These are phyloP conservation scores for Lycaena phlaeas DNA, from an alignment of 2,888 invertebrate species.

Conservation along the genomic window DNA sequence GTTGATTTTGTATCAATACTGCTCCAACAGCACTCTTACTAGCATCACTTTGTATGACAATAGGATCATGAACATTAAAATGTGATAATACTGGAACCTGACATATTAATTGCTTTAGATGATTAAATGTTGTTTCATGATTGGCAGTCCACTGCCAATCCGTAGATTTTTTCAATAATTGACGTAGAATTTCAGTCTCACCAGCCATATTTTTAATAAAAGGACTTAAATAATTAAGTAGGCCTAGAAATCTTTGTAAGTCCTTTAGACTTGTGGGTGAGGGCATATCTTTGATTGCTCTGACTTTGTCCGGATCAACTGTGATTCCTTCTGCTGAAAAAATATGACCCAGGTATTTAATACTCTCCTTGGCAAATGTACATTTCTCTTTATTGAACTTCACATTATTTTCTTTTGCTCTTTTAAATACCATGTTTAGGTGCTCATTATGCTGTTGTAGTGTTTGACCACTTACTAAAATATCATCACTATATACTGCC, in stretches of 20 bases:
- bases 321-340: constrained; percentile 8
- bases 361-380: constrained; percentile 13
- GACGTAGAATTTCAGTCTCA: constrained; percentile 6
- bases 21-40: constrained; percentile 6
- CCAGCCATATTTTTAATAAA: constrained; percentile 8
- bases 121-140: constrained; percentile 6
- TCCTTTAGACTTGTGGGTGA: constrained; percentile 10
- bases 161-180: constrained; percentile 13
- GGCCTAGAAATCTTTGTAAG: constrained; percentile 12
- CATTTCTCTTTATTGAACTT: constrained; percentile 18
- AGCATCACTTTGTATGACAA: constrained; percentile 11
- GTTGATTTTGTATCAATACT: constrained; percentile 15
- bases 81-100: constrained; percentile 13
- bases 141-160: constrained; percentile 14
- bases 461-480: constrained; percentile 12
- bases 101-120: constrained; percentile 12
- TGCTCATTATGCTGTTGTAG: constrained; percentile 13
- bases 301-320: constrained; percentile 16
- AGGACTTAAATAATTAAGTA: constrained; percentile 17
- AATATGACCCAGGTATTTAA: constrained; percentile 17
- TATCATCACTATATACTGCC: constrained; percentile 14
- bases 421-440: constrained; percentile 11
- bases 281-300: constrained; percentile 17
- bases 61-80: constrained; percentile 13
- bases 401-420: constrained; percentile 14